Evolutionary conservation across 2,113 vertebrate species (phyloP), one percentile per base, ranked within the genome.

Genomic region (Myrmecophaga tridactyla): DNA sequence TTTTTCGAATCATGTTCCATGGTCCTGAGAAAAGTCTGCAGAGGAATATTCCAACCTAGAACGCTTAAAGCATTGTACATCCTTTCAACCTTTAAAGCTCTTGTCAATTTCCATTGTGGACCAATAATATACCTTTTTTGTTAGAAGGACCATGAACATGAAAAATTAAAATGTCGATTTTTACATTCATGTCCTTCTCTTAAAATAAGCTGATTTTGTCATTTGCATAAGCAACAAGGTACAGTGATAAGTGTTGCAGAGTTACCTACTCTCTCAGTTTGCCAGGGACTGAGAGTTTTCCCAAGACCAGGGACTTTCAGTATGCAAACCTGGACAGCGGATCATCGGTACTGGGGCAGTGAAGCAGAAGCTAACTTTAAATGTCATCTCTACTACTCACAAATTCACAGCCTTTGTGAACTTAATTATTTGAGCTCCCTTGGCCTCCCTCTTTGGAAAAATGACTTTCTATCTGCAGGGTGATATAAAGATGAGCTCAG

Each of bases 211-310:
- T 84, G 63, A 43, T 62, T 20, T 4, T 4, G 21, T 73, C 21
- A 70, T 0, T 65, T 0, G 0, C 10, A 0, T 43, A 27, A 10
- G 20, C 11, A 10, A 21, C 0, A 1, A 9, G 6, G 9, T 13
- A 29, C 1, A 0, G 7, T 10, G 13, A 46, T 1, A 51, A 31
- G 6, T 6, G 39, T 11, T 6, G 1, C 15, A 58, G 15, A 39
- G 14, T 43, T 18, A 29, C 39, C 36, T 0, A 1, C 60, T 29
- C 6, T 36, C 31, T 36, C 17, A 23, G 80, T 39, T 29, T 41
- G 1, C n/a, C 41, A 34, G 25, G 4, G 20, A n/a, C 21, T 34
- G 18, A 4, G 11, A 34, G 14, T 4, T 29, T 84, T 60, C 46
- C 31, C 20, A 21, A 36, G 70, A 48, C 13, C 6, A 13, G 41